Evolutionary conservation across 2,113 vertebrate species (phyloP).

Genomic region (Plotosus lineatus): DNA sequence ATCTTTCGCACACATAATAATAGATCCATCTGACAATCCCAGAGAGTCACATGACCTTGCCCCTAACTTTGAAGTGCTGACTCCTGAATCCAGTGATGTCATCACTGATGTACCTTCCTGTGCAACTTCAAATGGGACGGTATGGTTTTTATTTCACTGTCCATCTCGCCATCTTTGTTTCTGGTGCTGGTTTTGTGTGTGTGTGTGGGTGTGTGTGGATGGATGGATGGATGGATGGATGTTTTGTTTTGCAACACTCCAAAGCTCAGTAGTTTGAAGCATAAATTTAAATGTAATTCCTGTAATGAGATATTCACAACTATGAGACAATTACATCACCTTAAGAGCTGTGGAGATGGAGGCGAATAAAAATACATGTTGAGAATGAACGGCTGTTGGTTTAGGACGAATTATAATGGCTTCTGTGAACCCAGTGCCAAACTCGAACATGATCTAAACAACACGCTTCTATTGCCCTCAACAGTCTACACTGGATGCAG

Average conservation of each 20-base stretch:
- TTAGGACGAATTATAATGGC: background rate
- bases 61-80: constrained; percentile 7
- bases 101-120: constrained; percentile 1
- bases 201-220: too few species aligned
- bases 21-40: constrained; percentile 2
- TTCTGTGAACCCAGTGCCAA: background rate
- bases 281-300: background rate
- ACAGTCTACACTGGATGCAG: constrained; percentile 41
- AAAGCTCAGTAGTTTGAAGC: background rate
- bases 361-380: background rate
- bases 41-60: constrained; percentile 15
- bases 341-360: background rate
- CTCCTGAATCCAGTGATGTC: constrained; percentile 11
- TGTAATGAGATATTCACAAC: background rate
- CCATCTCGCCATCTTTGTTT: background rate
- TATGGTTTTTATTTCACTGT: constrained; percentile 9
- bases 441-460: background rate
- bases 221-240: too few species aligned
- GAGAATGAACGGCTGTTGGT: background rate
- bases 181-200: background rate
- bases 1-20: background rate
- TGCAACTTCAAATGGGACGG: constrained; percentile 27
- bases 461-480: background rate
- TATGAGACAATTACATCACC: background rate
- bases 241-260: too few species aligned